These are phyloP conservation scores for Heliconius cydno DNA, from an alignment of 2,888 invertebrate species.

Conservation along the genomic window DNA sequence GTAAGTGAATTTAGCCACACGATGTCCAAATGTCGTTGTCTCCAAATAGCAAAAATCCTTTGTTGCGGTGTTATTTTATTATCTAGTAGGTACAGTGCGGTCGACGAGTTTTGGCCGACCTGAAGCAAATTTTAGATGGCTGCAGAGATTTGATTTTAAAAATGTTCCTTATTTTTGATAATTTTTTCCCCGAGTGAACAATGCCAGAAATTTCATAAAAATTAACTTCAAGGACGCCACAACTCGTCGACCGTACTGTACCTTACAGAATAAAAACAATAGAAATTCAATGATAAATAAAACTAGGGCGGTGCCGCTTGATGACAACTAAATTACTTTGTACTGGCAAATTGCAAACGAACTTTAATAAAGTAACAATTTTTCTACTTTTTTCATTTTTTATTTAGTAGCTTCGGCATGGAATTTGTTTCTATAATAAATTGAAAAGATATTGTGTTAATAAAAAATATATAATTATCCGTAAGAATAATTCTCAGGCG, in stretches of 20 bases:
- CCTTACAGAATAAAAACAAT: conserved; percentile 22
- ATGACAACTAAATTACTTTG: conserved; percentile 29
- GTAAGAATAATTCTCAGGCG: not conserved
- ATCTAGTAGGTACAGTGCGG: conserved; percentile 29
- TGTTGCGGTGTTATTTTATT: conserved; percentile 43
- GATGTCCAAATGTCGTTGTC: conserved; percentile 44
- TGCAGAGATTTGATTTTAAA: not conserved
- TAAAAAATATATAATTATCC: not conserved
- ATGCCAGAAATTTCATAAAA: not conserved
- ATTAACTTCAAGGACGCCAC: not conserved
- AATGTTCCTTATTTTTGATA: not conserved
- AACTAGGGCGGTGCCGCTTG: conserved; percentile 23
- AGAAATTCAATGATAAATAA: conserved; percentile 31
- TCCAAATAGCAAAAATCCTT: conserved; percentile 39
- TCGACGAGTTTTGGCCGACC: not conserved
- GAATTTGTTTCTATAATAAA: not conserved
- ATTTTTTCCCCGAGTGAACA: not conserved
- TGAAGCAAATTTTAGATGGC: not conserved
- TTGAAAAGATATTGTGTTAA: not conserved
- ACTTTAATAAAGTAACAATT: conserved; percentile 17
- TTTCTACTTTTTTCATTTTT: conserved; percentile 1
- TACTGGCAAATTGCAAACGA: conserved; percentile 27
- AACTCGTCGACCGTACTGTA: not conserved
- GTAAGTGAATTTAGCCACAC: conserved; percentile 41
- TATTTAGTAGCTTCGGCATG: not conserved